Base-by-base conservation (phyloP, 2,113 vertebrate species). In the Acrocephalus kingi region DNA sequence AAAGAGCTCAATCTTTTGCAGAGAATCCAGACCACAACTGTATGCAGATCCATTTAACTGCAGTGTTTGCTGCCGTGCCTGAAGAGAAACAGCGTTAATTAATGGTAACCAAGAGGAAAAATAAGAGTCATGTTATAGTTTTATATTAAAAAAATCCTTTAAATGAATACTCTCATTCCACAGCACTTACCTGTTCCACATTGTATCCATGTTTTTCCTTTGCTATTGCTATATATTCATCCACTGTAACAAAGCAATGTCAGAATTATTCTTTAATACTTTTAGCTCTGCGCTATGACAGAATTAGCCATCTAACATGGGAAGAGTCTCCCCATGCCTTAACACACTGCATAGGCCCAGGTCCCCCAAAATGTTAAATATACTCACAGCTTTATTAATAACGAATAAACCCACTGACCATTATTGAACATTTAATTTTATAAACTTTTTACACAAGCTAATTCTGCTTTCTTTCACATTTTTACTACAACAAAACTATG, bases 161-260 rank as follows among this genome's bases (percentile, higher is more conserved):
- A 94, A 86, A 90, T n/a, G 51, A 95, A 74, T 37, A 52, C 43
- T 89, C 68, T 93, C 48, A 33, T 95, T 84, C 74, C 73, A 83
- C 8, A 78, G 71, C 71, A 96, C 96, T 93, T 97, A 99, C 99
- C 99, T 99, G 99, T 97, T 99, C 99, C 93, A 99, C 99, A 76
- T 99, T 99, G 98, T 99, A 99, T 89, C 99, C 99, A 80, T 99
- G 99, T 84, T 99, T 99, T 97, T 99, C 99, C 96, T 99, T 99
- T 92, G 99, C 99, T 92, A 99, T 99, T 61, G 99, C 98, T 97
- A 99, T 99, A 95, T 99, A 99, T 94, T 99, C 99, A 91, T 99
- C 99, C 98, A 99, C 99, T 99, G 98, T 43, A 98, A 98, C 54
- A 97, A 96, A 98, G 86, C 71, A 97, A 97, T 39, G 39, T 85